Base-by-base conservation (phyloP, 2,888 invertebrate genomes). In the Cinara cedri region DNA sequence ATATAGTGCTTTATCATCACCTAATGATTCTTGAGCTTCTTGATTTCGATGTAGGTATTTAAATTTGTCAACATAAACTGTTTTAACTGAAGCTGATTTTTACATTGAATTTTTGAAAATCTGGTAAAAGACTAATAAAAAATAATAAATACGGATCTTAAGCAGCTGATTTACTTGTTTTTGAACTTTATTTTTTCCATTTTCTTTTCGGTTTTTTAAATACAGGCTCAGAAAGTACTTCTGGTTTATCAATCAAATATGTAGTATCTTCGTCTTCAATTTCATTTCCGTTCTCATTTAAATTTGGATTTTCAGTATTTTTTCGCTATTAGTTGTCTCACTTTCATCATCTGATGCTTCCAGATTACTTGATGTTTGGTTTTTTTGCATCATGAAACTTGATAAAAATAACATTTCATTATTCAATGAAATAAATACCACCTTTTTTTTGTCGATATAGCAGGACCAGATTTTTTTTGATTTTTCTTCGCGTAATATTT, bases 101-200 rank as follows among this genome's bases (percentile, higher is more conserved):
- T 55, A 54, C 54, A 70, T 70, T 70, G 54, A 55, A 55, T 70
- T 70, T 70, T 55, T 70, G 54, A n/a, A 70, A 70, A 70, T 70
- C 54, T 16, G 70, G 54, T 34, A 70, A 70, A 34, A 34, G 34
- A 42, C 34, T 54, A 11, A 10, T 55, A 57, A 68, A 51, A 68
- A 68, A 68, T 68, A 68, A 68, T 68, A 68, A 68, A 66, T 66
- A 26, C 26, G 26, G 8, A 68, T 68, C 68, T 68, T 68, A 42
- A 55, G 42, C 71, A 71, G 71, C 14, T 71, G 71, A 71, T 16
- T 71, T 71, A 71, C 54, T 66, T 68, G 68, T 68, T 68, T 68
- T 68, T 68, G 68, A 51, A 68, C 68, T 51, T 51, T 26, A 68
- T 26, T 51, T 68, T 21, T 65, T 68, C n/a, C n/a, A n/a, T n/a